A percentile compares a stretch with the other conserved stretches of the same genome.
These are phyloP conservation scores for Platypus cylindrus DNA, from an alignment of 2,888 invertebrate genomes.

Conservation along the genomic window DNA sequence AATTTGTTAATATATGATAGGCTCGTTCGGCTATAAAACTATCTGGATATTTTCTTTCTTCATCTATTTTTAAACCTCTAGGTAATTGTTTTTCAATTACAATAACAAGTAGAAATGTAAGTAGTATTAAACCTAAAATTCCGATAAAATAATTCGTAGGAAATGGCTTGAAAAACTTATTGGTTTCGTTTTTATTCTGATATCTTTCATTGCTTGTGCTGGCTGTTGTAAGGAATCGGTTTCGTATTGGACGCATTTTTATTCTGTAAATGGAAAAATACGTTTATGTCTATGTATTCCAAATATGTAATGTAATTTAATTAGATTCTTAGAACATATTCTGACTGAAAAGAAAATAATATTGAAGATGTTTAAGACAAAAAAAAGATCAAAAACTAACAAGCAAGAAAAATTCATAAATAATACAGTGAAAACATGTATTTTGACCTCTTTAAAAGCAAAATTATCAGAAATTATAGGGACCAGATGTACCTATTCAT, in stretches of 20 bases:
- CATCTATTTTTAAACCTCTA: conserved; percentile 36
- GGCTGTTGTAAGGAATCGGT: conserved; percentile 9
- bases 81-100: conserved; percentile 49
- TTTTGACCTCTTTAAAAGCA: no score
- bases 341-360: no score
- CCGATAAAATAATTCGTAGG: conserved; percentile 39
- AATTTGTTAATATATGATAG: conserved; percentile 47
- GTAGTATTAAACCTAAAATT: conserved; percentile 39
- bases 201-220: conserved; percentile 5
- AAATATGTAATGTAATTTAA: no score
- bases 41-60: conserved; percentile 31
- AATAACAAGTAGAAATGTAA: conserved; percentile 41
- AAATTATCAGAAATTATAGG: no score
- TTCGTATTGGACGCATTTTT: conserved; percentile 11
- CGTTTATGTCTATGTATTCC: no score
- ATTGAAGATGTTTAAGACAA: no score
- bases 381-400: no score
- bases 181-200: conserved; percentile 14
- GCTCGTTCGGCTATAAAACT: conserved; percentile 53
- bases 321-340: no score
- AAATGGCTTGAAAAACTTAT: conserved; percentile 31
- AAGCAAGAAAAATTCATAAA: no score
- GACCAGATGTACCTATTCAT: no score
- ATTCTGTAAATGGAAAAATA: no score
- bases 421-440: no score